Base-by-base conservation (phyloP, 2,113 vertebrate genomes). In the Hemibagrus wyckioides region DNA sequence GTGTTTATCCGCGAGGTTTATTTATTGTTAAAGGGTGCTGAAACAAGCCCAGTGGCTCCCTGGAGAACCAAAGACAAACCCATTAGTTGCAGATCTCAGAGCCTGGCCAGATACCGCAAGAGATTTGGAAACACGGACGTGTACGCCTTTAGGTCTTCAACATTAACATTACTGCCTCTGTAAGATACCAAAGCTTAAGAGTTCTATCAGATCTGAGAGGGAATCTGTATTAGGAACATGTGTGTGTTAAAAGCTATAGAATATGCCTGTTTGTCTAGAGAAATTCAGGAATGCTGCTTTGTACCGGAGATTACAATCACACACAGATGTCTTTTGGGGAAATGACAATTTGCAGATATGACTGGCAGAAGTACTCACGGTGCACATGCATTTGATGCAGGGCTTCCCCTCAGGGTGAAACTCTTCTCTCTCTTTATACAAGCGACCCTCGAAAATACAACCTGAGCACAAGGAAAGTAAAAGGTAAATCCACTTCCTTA, bases 401-500 rank as follows among this genome's bases (percentile, higher is more conserved):
- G 96, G 96, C 92, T 96, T 96, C 63, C 96, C 97, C 92, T 99
- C 97, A 4, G 97, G 97, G 88, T 94, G 95, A 92, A 99, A 99
- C 91, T 98, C 96, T 90, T 98, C 97, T 90, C 95, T 96, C 93
- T 99, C 98, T 90, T 92, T 95, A 94, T 98, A 97, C 85, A 97
- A 95, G 56, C 93, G 96, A 17, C 97, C 97, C 94, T 98, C 98
- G 88, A 99, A 98, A 91, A 97, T 92, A 89, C 98, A 99, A 54
- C 97, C 98, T 99, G 94, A 56, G 93, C 91, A 91, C 28, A 56
- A 82, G 61, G 21, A 91, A 63, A 93, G 93, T 89, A 2, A 48
- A 0, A 71, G 41, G 23, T 76, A 3, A 39, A 48, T 44, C 44
- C 0, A 44, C 9, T 44, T 76, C 44, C 44, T 11, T 50, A 28